These are phyloP conservation scores for Colius striatus DNA, from an alignment of 2,113 vertebrate genomes.

Conservation along the genomic window DNA sequence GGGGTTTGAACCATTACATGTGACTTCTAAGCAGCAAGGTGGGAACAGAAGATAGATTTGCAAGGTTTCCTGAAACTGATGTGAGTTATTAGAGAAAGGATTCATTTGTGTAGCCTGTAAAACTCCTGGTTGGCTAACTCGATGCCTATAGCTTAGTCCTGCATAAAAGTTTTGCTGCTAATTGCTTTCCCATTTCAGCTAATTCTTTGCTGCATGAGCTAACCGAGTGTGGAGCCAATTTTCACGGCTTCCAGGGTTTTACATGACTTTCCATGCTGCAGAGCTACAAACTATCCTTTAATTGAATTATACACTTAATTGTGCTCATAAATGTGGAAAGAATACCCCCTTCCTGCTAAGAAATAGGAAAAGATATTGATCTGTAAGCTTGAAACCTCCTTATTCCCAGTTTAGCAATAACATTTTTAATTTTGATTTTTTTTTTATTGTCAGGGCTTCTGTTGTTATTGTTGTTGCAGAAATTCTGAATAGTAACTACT, in stretches of 20 bases:
- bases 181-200: conserved; percentile 3
- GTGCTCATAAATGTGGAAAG: background rate
- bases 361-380: background rate
- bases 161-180: conserved; percentile 30
- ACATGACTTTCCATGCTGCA: background rate
- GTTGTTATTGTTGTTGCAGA: background rate
- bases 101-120: background rate
- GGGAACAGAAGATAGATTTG: background rate
- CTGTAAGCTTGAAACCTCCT: background rate
- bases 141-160: conserved; percentile 30
- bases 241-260: conserved; percentile 7
- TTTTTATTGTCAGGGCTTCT: background rate
- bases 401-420: background rate
- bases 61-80: background rate
- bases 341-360: background rate
- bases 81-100: background rate
- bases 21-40: background rate
- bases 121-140: background rate
- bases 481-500: background rate
- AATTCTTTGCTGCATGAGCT: conserved; percentile 15
- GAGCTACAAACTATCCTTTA: background rate
- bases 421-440: background rate
- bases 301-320: conserved; percentile 37
- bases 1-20: background rate
- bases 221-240: background rate